Conservation (phyloP, 2,113 vertebrate genomes). For the Ceyx margarethae region DNA sequence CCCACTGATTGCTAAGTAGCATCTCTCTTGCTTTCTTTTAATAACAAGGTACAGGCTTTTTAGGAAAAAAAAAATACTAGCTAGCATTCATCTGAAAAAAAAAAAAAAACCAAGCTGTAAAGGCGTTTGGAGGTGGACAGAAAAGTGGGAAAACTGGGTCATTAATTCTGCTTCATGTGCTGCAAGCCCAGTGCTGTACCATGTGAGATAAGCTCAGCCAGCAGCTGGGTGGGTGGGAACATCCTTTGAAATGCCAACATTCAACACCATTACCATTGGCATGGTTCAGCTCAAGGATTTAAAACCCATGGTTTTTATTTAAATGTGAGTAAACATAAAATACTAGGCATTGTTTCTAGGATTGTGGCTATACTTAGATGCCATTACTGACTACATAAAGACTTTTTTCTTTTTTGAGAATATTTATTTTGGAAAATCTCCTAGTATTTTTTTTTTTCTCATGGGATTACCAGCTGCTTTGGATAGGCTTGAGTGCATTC, state of each 20-base stretch:
- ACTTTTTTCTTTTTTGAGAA: neutral
- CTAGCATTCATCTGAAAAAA: neutral
- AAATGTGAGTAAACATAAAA: neutral
- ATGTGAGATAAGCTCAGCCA: neutral
- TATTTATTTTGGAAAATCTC: neutral
- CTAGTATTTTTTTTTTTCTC: neutral
- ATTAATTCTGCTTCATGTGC: neutral
- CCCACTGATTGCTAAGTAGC: fast-evolving
- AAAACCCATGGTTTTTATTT: neutral
- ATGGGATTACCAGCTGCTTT: neutral
- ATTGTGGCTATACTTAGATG: neutral
- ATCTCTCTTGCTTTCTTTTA: neutral
- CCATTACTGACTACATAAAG: neutral
- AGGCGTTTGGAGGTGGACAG: neutral
- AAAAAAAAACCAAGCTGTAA: neutral
- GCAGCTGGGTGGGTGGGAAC: neutral
- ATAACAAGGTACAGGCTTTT: neutral
- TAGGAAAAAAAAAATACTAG: neutral
- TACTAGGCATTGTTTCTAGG: neutral
- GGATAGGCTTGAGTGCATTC: neutral
- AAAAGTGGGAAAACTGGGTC: neutral
- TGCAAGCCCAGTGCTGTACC: neutral
- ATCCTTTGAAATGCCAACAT: neutral
- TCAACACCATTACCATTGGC: neutral
- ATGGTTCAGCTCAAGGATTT: neutral